Percentiles rank a stretch among this genome's conserved stretches.
These are phyloP conservation scores for Triplophysa bombifrons DNA, from an alignment of 2,797 vertebrate species.

Conservation along the genomic window DNA sequence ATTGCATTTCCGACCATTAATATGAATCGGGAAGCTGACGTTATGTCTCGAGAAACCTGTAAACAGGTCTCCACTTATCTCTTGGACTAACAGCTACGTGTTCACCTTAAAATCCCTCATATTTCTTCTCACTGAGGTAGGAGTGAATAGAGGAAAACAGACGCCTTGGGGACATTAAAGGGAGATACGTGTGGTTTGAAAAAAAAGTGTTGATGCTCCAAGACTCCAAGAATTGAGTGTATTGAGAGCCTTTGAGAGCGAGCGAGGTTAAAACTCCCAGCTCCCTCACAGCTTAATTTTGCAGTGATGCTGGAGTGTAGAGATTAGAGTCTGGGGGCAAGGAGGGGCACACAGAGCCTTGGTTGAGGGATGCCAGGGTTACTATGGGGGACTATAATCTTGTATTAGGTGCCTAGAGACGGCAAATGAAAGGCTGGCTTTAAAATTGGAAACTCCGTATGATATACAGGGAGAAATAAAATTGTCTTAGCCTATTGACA, in stretches of 20 bases:
- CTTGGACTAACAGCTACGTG: constrained; percentile 50
- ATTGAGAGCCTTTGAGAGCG: constrained; percentile 65
- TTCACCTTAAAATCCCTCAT: constrained; percentile 45
- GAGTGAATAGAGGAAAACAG: constrained; percentile 3
- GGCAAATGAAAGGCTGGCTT: constrained; percentile 63
- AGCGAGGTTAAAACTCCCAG: constrained; percentile 66
- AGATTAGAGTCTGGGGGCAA: constrained; percentile 69
- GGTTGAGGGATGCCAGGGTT: constrained; percentile 65
- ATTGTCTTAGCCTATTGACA: constrained; percentile 60
- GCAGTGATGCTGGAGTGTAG: constrained; percentile 69
- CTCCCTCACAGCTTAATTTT: constrained; percentile 71
- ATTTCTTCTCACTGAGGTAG: constrained; percentile 28
- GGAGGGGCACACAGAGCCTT: constrained; percentile 53
- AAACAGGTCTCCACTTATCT: constrained; percentile 50
- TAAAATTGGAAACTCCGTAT: constrained; percentile 55
- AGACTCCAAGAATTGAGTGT: constrained; percentile 54
- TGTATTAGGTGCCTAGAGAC: constrained; percentile 62
- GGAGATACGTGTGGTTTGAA: constrained; percentile 29
- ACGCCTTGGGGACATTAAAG: constrained; percentile 27
- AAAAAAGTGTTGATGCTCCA: constrained; percentile 56
- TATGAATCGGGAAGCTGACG: constrained; percentile 66
- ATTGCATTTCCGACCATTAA: constrained; percentile 67
- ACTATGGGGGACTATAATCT: constrained; percentile 66
- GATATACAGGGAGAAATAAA: constrained; percentile 57
- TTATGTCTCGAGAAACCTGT: constrained; percentile 53